Evolutionary conservation across 2,888 invertebrate genomes (phyloP).

Genomic region (Pseudanteris insignis): DNA sequence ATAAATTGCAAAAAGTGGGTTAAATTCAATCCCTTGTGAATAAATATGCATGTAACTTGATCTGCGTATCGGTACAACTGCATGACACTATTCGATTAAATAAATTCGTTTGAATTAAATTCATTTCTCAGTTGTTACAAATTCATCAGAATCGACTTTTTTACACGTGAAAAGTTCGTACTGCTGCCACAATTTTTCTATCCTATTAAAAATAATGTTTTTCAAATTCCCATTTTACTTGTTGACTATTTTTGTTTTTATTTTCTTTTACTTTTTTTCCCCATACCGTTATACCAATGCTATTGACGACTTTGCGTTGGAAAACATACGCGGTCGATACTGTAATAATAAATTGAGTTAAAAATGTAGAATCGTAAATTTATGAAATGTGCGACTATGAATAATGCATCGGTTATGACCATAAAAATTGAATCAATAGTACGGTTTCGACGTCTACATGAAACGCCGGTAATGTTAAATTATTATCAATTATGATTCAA

Average conservation of each 20-base stretch:
- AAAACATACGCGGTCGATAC: slow-evolving; percentile 24
- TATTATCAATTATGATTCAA: slow-evolving; percentile 42
- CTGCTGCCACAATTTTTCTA: neutral
- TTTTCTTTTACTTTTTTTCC: too few relatives aligned
- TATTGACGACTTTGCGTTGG: slow-evolving; percentile 18
- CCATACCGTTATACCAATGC: slow-evolving; percentile 11
- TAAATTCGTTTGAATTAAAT: too few relatives aligned
- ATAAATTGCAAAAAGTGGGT: too few relatives aligned
- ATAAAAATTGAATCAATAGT: slow-evolving; percentile 43
- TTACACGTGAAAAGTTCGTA: neutral
- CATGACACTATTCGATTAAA: too few relatives aligned
- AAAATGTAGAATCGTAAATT: slow-evolving; percentile 40
- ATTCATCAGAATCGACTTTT: too few relatives aligned
- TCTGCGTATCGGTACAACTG: too few relatives aligned
- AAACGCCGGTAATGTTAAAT: slow-evolving; percentile 28
- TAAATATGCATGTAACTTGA: too few relatives aligned
- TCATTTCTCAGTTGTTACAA: too few relatives aligned
- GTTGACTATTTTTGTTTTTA: too few relatives aligned
- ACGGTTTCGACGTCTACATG: slow-evolving; percentile 26
- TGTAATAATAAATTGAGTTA: slow-evolving; percentile 38
- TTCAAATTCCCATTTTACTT: too few relatives aligned
- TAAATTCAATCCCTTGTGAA: too few relatives aligned
- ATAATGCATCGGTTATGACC: slow-evolving; percentile 38
- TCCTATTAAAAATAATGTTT: too few relatives aligned
- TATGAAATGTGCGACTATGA: slow-evolving; percentile 31